Percentiles rank a stretch among this genome's conserved stretches.
phyloP scores from a whole-genome alignment of 2,113 vertebrate genomes.

The Tursiops truncatus region DNA sequence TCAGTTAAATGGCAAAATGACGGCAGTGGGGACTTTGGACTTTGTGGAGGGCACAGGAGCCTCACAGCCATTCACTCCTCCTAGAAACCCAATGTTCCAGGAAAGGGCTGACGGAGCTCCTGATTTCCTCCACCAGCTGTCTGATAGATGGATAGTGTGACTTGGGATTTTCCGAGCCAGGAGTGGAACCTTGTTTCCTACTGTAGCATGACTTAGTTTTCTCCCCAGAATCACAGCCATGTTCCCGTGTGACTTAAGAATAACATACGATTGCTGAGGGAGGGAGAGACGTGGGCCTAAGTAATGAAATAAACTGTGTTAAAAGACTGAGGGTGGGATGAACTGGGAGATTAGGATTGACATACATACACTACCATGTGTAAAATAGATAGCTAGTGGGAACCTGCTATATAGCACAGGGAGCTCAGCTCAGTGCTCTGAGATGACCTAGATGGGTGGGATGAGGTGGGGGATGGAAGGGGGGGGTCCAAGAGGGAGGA shows the following conservation, averaged over 20 bases:
- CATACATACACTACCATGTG: no score
- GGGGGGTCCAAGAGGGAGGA: no score
- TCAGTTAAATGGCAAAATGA: slow-evolving; percentile 33
- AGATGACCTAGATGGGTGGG: no score
- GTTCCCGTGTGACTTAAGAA: not conserved
- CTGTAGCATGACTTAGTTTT: not conserved
- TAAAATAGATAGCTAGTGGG: no score
- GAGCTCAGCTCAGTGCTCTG: no score
- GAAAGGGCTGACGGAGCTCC: not conserved
- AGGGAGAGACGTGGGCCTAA: not conserved
- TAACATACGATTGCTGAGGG: not conserved
- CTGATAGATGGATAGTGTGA: not conserved
- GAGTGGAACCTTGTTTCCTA: not conserved
- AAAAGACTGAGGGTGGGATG: not conserved
- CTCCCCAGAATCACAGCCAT: not conserved
- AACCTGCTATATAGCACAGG: no score
- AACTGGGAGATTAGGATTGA: no score
- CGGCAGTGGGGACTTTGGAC: not conserved
- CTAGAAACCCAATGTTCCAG: not conserved
- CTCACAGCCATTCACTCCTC: not conserved
- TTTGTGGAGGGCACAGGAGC: not conserved
- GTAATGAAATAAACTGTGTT: not conserved
- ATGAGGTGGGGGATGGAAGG: no score
- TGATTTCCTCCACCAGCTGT: not conserved
- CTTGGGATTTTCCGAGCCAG: not conserved